Base-by-base conservation (phyloP, 1,140 invertebrate genomes). In the Drosophila kepulauana region DNA sequence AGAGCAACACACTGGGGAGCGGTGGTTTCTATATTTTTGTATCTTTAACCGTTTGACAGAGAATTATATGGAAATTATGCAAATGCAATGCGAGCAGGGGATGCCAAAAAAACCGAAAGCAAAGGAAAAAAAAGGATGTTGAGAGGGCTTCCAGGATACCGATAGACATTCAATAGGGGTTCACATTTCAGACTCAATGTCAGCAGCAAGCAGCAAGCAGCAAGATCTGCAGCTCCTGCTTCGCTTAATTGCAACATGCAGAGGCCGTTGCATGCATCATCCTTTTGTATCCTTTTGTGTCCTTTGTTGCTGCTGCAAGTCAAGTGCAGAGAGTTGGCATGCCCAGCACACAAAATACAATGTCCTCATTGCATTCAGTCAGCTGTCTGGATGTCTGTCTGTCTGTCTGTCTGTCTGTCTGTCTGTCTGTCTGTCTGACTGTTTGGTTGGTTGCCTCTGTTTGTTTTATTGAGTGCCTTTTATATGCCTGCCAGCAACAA, bases 51-150 rank as follows among this genome's bases (percentile, higher is more conserved):
- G 81, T 65, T 61, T 79, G 81, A 85, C 81, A 86, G 69, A 86
- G 81, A 85, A 81, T 85, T 86, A 85, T 85, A 73, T 86, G 82
- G 49, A 86, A 87, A 82, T 86, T 86, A 86, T 86, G 82, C 82
- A 81, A 86, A 86, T 86, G 66, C 33, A 33, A 78, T 30, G 49
- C 38, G n/a, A 58, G 16, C 56, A 45, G 10, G 59, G 65, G 46
- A 65, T 54, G 48, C 52, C 15, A 3, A 7, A 33, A 33, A 10
- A 10, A 10, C 16, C 16, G 1, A 0, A 25, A 25, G 3, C 3
- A 25, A 25, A 4, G 0, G 20, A 4, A 25, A 25, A 20, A 10
- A 38, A 38, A 30, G 15, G 30, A 58, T 20, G 16, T 25, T 11
- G 43, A 35, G 33, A 25, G 43, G 16, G 16, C 8, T 13, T 10